These are phyloP conservation scores for Nesidiocoris tenuis DNA, from an alignment of 2,888 invertebrate species.

Conservation along the genomic window DNA sequence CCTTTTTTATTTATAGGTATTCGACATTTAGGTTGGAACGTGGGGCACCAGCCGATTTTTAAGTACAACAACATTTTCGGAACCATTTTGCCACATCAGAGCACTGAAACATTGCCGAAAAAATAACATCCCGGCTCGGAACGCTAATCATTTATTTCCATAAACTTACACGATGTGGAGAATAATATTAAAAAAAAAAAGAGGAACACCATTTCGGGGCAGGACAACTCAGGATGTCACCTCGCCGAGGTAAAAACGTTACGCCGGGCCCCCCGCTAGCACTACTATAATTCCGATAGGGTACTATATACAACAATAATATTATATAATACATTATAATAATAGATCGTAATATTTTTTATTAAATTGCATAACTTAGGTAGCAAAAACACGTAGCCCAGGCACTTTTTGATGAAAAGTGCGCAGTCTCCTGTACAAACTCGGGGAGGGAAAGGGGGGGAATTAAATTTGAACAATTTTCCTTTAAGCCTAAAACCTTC, in stretches of 20 bases:
- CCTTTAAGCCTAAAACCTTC: neutral
- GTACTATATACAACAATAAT: conserved; percentile 31
- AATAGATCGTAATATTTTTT: conserved; percentile 25
- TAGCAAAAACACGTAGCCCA: conserved; percentile 31
- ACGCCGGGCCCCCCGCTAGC: conserved; percentile 29
- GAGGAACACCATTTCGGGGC: conserved; percentile 25
- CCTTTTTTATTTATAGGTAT: conserved; percentile 44
- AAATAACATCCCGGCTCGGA: neutral
- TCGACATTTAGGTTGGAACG: conserved; percentile 45
- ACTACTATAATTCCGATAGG: conserved; percentile 18
- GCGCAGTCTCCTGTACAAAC: conserved; percentile 41
- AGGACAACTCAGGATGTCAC: conserved; percentile 23
- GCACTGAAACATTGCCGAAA: neutral
- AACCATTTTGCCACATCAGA: neutral
- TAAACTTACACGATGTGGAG: conserved; percentile 1
- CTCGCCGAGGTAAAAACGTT: neutral
- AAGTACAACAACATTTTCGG: conserved; percentile 32
- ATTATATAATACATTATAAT: conserved; percentile 27
- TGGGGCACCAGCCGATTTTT: conserved; percentile 37
- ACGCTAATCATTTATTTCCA: neutral
- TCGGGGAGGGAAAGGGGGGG: conserved; percentile 9
- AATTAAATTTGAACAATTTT: conserved; percentile 17
- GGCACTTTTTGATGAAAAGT: conserved; percentile 40
- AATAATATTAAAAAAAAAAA: conserved; percentile 26
- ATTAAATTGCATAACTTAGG: conserved; percentile 19